Percentiles rank a stretch among this genome's conserved stretches.
Evolutionary conservation across 2,888 invertebrate genomes (phyloP).

Genomic region (Papilio elwesi): DNA sequence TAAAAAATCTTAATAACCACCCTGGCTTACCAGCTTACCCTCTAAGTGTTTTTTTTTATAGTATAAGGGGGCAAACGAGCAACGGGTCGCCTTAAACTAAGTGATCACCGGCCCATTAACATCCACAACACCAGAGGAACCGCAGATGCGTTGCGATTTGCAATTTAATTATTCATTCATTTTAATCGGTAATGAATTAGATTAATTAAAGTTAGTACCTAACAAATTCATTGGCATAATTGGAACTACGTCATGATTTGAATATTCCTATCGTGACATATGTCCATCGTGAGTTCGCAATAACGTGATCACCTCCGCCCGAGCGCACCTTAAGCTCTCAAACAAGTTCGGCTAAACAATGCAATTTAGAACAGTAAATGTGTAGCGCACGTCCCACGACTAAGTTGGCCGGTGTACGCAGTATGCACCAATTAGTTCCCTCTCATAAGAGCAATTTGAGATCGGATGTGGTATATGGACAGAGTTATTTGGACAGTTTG

Average conservation of each 20-base stretch:
- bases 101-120: no score
- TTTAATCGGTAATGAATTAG: no score
- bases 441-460: slow-evolving; percentile 29
- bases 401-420: slow-evolving; percentile 50
- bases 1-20: no score
- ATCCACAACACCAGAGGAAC: no score
- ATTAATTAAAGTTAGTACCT: not conserved
- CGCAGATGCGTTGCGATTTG: no score
- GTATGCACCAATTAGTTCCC: slow-evolving; percentile 53
- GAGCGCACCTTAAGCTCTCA: slow-evolving; percentile 8
- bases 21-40: no score
- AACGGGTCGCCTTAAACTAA: no score
- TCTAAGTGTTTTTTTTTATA: no score
- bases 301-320: slow-evolving; percentile 7
- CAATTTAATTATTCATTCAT: no score
- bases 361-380: slow-evolving; percentile 62
- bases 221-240: not conserved
- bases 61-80: no score
- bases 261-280: not conserved
- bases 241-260: no score
- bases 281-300: slow-evolving; percentile 31
- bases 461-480: slow-evolving; percentile 20
- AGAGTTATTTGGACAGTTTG: slow-evolving; percentile 4
- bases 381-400: slow-evolving; percentile 56
- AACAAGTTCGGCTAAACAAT: slow-evolving; percentile 51